These are phyloP conservation scores for Homalodisca vitripennis DNA, from an alignment of 1,140 invertebrate genomes.

Conservation along the genomic window DNA sequence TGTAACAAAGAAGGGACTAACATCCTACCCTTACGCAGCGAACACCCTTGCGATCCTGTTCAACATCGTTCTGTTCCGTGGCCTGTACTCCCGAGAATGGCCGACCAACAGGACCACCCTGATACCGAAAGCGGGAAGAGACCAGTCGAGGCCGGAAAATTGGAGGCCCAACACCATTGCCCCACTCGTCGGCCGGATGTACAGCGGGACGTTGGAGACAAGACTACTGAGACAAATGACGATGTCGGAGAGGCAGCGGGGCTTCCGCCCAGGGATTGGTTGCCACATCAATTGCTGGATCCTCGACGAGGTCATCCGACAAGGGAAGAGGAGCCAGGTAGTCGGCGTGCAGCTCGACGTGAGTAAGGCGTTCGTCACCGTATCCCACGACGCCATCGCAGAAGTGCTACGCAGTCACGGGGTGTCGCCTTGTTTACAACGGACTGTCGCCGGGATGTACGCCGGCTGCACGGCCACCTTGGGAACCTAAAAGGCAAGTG, in stretches of 20 bases:
- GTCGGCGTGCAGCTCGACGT: no score
- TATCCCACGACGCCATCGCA: no score
- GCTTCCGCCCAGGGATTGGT: slow-evolving; percentile 34
- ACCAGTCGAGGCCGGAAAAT: slow-evolving; percentile 17
- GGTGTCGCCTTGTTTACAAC: neutral
- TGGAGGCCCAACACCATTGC: no score
- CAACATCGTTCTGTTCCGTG: neutral
- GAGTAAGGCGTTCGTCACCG: no score
- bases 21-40: no score
- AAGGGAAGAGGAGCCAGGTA: no score
- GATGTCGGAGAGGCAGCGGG: no score
- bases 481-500: neutral
- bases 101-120: no score
- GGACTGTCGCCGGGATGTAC: neutral
- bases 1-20: neutral
- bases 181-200: slow-evolving; percentile 39
- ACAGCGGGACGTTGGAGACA: slow-evolving; percentile 32
- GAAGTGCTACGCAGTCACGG: slow-evolving; percentile 23
- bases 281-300: no score
- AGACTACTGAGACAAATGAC: slow-evolving; percentile 26
- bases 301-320: no score
- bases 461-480: neutral
- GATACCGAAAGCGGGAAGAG: no score
- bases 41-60: slow-evolving; percentile 7
- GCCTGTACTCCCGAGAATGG: slow-evolving; percentile 33